Conservation (phyloP, 2,888 invertebrate species). For the Epistrophe eligans region DNA sequence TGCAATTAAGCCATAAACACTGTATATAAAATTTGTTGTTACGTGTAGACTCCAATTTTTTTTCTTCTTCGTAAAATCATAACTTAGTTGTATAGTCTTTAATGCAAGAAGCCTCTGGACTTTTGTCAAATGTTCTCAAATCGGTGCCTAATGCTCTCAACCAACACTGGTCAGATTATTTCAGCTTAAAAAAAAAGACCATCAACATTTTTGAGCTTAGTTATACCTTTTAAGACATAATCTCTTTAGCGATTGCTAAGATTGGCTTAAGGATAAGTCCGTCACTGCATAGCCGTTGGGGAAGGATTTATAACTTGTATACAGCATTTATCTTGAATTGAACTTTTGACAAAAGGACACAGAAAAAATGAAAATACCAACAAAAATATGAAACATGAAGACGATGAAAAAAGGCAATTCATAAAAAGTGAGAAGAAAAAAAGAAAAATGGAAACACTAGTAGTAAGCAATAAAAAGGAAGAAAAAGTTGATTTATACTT, state of each 20-base stretch:
- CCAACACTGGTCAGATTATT: too few relatives aligned
- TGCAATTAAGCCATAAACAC: too few relatives aligned
- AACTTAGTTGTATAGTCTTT: too few relatives aligned
- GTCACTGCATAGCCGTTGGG: conserved; percentile 8
- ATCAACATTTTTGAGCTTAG: not conserved
- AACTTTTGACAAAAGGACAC: conserved; percentile 70
- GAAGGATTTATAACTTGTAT: conserved; percentile 43
- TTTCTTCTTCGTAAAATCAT: too few relatives aligned
- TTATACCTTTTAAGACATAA: not conserved
- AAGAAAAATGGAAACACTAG: conserved; percentile 31
- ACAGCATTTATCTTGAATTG: conserved; percentile 72
- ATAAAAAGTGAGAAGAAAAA: conserved; percentile 29
- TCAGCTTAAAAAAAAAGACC: not conserved
- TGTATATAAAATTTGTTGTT: too few relatives aligned
- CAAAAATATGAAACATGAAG: conserved; percentile 19
- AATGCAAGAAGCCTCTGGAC: too few relatives aligned
- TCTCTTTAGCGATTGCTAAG: not conserved
- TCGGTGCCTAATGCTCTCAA: too few relatives aligned
- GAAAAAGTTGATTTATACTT: conserved; percentile 71
- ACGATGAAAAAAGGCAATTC: conserved; percentile 12
- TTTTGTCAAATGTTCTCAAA: too few relatives aligned
- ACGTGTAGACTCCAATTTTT: too few relatives aligned
- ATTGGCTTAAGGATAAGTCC: not conserved
- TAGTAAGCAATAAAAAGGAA: conserved; percentile 39
- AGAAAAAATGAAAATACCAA: conserved; percentile 24